Percentiles rank a stretch among this genome's conserved stretches.
Evolutionary conservation across 2,113 vertebrate genomes (phyloP).

Genomic region (Vimba vimba): DNA sequence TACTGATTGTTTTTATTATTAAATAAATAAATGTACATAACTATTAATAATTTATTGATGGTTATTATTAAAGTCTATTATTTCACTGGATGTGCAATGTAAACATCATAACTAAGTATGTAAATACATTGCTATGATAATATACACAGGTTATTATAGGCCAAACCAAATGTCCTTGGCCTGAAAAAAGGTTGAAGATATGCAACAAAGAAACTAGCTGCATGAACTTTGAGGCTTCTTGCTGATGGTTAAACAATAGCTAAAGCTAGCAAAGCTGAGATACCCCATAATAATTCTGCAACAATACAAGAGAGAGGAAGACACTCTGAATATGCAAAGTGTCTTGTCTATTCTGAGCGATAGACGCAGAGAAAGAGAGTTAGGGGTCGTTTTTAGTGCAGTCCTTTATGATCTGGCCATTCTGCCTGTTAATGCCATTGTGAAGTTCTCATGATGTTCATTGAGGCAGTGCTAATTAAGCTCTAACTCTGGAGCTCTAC

Average conservation of each 20-base stretch:
- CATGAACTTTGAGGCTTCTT: not conserved
- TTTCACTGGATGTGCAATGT: no score
- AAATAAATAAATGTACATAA: no score
- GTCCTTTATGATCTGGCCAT: constrained; percentile 7
- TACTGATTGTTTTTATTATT: no score
- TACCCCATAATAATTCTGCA: constrained; percentile 35
- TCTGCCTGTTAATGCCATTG: constrained; percentile 14
- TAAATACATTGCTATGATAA: not conserved
- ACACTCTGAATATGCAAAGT: not conserved
- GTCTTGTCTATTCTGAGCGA: constrained; percentile 12
- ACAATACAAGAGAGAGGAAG: not conserved
- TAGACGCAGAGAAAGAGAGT: not conserved
- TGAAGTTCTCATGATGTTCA: constrained; percentile 35
- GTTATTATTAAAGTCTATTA: no score
- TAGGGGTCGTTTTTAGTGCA: not conserved
- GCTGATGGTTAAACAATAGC: constrained; percentile 1
- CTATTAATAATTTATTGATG: no score
- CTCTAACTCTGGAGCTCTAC: not conserved
- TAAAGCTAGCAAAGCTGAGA: constrained; percentile 36
- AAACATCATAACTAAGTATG: not conserved
- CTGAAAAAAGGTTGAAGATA: no score
- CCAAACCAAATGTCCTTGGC: not conserved
- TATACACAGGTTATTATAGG: no score
- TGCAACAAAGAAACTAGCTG: no score
- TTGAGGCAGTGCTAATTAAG: constrained; percentile 47